Base-by-base conservation (phyloP, 1,140 invertebrate species). In the Drosophila simulans region DNA sequence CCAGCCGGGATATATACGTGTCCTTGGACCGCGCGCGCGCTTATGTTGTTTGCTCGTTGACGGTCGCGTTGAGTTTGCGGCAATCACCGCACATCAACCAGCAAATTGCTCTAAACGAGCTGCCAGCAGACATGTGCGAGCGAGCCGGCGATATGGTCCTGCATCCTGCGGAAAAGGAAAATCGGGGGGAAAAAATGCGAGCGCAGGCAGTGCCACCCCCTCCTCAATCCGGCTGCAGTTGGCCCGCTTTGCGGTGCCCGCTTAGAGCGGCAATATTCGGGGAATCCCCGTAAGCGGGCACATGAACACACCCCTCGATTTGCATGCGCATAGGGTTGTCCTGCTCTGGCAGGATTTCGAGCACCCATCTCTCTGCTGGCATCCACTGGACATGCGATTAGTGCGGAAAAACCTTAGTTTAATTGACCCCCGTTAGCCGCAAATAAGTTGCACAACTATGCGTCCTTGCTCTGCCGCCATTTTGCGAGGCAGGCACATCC, bases 41-140 rank as follows among this genome's bases (percentile, higher is more conserved):
- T 83, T 80, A 85, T 74, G 90, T 91, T 90, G 84, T 90, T 85
- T 91, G 78, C 85, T 88, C 90, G 90, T 91, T 90, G 90, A 91
- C 90, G 90, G 90, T 91, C 77, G 85, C 90, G 80, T 84, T 91
- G 81, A 91, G 88, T 91, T 91, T 85, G 89, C 54, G 79, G 80
- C 88, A 91, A 91, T 91, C 89, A 91, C 89, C 89, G 88, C 88
- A 89, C 89, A 91, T 89, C 80, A 91, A 91, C 89, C 83, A 88
- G 89, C 78, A 91, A 91, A 91, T 91, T 76, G 84, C 80, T 91
- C 77, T 84, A 91, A 91, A 77, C 84, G 84, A 83, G 80, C 76
- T 54, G 53, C 59, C 57, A 35, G 43, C 51, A 55, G 42, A 43
- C 25, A 20, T 51, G 72, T 56, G 72, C 53, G 52, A 40, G 64